phyloP scores from a whole-genome alignment of 2,113 vertebrate species.

The Odocoileus virginianus region DNA sequence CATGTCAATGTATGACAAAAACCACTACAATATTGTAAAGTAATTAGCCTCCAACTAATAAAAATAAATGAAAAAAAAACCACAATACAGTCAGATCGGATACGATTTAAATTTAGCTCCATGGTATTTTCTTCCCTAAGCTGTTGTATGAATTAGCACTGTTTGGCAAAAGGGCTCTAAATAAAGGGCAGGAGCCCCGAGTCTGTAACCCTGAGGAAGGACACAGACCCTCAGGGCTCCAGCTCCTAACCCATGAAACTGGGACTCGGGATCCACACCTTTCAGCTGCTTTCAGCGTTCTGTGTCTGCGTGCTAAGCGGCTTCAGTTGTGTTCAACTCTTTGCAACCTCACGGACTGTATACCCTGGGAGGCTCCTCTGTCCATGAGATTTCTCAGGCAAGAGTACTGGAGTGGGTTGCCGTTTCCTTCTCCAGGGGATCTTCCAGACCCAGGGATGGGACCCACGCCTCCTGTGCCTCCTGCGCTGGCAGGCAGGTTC shows the following conservation, averaged over 20 bases:
- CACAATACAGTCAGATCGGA: fast-evolving
- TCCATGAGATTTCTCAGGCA: not conserved
- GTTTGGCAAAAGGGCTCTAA: not conserved
- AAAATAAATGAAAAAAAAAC: too few species aligned
- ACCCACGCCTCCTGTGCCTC: not conserved
- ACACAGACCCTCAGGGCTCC: fast-evolving
- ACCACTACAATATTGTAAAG: too few species aligned
- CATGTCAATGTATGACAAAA: too few species aligned
- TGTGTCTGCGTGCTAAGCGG: not conserved
- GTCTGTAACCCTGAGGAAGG: not conserved
- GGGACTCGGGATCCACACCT: fast-evolving
- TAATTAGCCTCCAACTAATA: too few species aligned
- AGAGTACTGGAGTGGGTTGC: not conserved
- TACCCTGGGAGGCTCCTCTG: not conserved
- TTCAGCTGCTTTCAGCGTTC: not conserved
- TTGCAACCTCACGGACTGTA: not conserved
- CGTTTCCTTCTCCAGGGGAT: not conserved
- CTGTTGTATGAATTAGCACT: fast-evolving
- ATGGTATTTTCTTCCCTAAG: fast-evolving
- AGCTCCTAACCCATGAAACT: not conserved
- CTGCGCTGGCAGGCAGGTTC: not conserved
- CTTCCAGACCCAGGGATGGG: not conserved
- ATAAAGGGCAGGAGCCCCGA: fast-evolving
- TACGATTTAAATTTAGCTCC: fast-evolving
- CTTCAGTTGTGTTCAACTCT: not conserved